These are phyloP conservation scores for Phataginus tricuspis DNA, from an alignment of 2,797 vertebrate species.

Conservation along the genomic window DNA sequence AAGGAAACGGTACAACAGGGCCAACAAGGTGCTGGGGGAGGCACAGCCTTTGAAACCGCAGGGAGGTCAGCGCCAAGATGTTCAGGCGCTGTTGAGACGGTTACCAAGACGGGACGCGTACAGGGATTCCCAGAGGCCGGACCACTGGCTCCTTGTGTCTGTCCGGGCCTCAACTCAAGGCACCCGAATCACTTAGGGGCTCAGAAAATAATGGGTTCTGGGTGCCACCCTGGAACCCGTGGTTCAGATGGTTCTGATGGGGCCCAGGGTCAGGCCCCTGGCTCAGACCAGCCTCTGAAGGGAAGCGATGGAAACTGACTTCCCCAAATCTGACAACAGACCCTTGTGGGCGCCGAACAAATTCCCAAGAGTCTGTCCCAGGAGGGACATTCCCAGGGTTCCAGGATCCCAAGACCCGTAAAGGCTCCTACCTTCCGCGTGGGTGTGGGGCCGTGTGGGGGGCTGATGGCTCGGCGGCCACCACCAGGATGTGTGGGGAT, in stretches of 20 bases:
- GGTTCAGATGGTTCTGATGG: background rate
- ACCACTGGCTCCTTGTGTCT: background rate
- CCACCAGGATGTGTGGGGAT: background rate
- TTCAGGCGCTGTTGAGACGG: background rate
- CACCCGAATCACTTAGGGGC: too few species aligned
- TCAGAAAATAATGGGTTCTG: background rate
- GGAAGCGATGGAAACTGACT: background rate
- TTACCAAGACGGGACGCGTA: background rate
- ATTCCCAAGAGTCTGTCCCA: too few species aligned
- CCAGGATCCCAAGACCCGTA: background rate
- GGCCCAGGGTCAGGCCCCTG: background rate
- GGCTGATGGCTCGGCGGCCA: background rate
- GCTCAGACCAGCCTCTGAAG: background rate
- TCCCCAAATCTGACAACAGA: background rate
- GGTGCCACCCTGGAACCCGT: background rate
- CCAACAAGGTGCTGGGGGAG: fast-evolving
- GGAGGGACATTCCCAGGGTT: background rate
- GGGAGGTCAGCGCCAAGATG: background rate
- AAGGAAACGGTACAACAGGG: background rate
- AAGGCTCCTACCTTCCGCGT: background rate
- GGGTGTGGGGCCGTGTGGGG: background rate
- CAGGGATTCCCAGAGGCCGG: background rate
- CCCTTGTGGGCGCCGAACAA: background rate
- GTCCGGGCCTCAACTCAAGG: background rate
- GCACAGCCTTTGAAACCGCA: background rate